Base-by-base conservation (phyloP, 2,888 invertebrate species). In the Carcina quercana region DNA sequence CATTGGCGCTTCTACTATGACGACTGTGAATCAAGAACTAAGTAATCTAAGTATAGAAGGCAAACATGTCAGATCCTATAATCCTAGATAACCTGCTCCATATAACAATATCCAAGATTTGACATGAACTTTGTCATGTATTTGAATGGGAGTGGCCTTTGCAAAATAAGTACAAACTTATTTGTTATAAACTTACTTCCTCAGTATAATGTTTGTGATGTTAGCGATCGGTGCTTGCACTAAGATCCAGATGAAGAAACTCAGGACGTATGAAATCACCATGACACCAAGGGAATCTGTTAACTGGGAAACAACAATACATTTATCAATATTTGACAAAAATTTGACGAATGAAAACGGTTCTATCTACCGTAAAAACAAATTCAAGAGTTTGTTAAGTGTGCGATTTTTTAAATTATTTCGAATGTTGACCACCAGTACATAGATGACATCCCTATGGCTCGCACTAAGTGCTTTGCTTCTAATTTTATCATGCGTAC, bases 171-270 rank as follows among this genome's bases (percentile, higher is more conserved):
- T 17, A 17, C 7, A 17, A 17, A 4, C 7, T 17, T 17, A 17
- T 17, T 17, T 7, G 17, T 7, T 17, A 17, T 5, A 17, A 17
- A 17, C 7, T 3, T 24, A 24, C 12, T 10, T 12, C 11, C 10
- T 30, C 3, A 45, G 11, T 2, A 45, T 19, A 4, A 30, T 11
- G 10, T 49, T 43, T 4, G 28, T 32, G 2, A 53, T 20, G 4
- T 45, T 47, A 6, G 32, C 43, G 6, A 45, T 4, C 0, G 53
- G 53, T 1, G 53, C 51, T 32, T 53, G 51, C 2, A 52, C 28
- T 0, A 52, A 15, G 8, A 50, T 22, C 50, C 50, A 48, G 30
- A 48, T 40, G 10, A 32, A 15, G 1, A 40, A 30, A 21, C 44
- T 48, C 1, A 42, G 12, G 0, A 30, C 20, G 2, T 24, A 30